Evolutionary conservation across 2,797 vertebrate species (phyloP).

Genomic region (Microchirus variegatus): DNA sequence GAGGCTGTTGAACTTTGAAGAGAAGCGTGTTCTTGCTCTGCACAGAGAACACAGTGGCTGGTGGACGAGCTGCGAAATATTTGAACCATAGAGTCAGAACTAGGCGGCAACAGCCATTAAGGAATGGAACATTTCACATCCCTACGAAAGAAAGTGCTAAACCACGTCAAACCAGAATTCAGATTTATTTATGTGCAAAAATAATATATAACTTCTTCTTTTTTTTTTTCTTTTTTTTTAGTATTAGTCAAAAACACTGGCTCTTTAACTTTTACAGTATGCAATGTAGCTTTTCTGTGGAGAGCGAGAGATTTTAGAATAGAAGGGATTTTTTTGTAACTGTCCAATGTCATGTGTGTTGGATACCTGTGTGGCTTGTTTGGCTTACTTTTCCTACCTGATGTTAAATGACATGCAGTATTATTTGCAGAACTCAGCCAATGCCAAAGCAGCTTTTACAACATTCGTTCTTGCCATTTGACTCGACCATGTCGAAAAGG

Average conservation of each 20-base stretch:
- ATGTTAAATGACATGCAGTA: constrained; percentile 25
- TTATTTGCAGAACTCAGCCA: constrained; percentile 45
- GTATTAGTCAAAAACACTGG: constrained; percentile 67
- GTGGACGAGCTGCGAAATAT: constrained; percentile 6
- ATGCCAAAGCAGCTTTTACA: constrained; percentile 61
- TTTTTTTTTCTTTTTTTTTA: constrained; percentile 51
- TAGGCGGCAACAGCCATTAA: neutral
- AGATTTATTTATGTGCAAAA: constrained; percentile 73
- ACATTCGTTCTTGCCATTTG: constrained; percentile 3
- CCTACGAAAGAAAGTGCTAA: constrained; percentile 35
- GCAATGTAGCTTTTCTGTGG: constrained; percentile 60
- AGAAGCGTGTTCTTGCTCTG: constrained; percentile 3
- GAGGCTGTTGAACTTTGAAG: constrained; percentile 12
- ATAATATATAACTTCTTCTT: constrained; percentile 67
- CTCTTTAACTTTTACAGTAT: constrained; percentile 71
- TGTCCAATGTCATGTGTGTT: constrained; percentile 40
- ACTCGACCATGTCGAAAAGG: neutral
- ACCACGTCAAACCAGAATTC: constrained; percentile 34
- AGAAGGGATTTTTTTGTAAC: constrained; percentile 36
- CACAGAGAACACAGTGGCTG: constrained; percentile 8
- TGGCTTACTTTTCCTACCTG: constrained; percentile 26
- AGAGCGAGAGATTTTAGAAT: constrained; percentile 50
- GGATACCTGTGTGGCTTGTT: constrained; percentile 34
- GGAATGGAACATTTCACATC: constrained; percentile 31
- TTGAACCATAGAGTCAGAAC: constrained; percentile 26